phyloP scores from a whole-genome alignment of 2,113 vertebrate genomes.

The Oryzias curvinotus region DNA sequence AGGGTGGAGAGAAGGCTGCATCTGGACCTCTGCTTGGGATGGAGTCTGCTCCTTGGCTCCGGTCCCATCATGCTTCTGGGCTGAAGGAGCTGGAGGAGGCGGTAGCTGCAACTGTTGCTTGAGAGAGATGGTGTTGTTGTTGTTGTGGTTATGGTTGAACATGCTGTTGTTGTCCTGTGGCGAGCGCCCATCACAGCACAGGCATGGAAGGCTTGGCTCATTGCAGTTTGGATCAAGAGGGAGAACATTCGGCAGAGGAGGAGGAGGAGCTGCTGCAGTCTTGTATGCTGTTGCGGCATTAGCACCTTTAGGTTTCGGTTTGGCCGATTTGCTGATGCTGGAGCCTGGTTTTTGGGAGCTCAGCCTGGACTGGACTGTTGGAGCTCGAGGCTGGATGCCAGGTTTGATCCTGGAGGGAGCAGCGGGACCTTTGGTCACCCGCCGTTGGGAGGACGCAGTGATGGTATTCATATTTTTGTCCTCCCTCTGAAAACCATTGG shows the following conservation, averaged over 20 bases:
- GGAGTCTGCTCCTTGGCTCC: slow-evolving; percentile 41
- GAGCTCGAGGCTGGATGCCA: slow-evolving; percentile 55
- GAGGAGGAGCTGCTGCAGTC: slow-evolving; percentile 37
- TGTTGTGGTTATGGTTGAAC: slow-evolving; percentile 83
- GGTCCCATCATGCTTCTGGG: slow-evolving; percentile 56
- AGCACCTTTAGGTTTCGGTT: slow-evolving; percentile 66
- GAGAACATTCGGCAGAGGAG: slow-evolving; percentile 46
- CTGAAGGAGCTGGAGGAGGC: slow-evolving; percentile 46
- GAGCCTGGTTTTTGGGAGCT: slow-evolving; percentile 56
- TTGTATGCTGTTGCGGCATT: slow-evolving; percentile 25
- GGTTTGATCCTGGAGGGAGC: slow-evolving; percentile 62
- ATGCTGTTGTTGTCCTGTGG: slow-evolving; percentile 76
- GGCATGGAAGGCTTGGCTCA: slow-evolving; percentile 85
- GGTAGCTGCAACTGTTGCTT: slow-evolving; percentile 72
- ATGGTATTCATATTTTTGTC: slow-evolving; percentile 80
- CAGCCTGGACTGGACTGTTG: slow-evolving; percentile 60
- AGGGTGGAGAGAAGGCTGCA: slow-evolving; percentile 29
- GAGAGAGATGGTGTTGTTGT: slow-evolving; percentile 77
- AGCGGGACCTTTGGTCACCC: slow-evolving; percentile 54
- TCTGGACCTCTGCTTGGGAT: slow-evolving; percentile 30
- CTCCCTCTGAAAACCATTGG: slow-evolving; percentile 63
- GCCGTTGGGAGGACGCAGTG: slow-evolving; percentile 64
- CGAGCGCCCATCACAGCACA: slow-evolving; percentile 83
- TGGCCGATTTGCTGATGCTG: slow-evolving; percentile 45
- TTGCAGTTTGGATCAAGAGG: slow-evolving; percentile 93